Base-by-base conservation (phyloP, 2,888 invertebrate species). In the Chalcosyrphus nemorum region DNA sequence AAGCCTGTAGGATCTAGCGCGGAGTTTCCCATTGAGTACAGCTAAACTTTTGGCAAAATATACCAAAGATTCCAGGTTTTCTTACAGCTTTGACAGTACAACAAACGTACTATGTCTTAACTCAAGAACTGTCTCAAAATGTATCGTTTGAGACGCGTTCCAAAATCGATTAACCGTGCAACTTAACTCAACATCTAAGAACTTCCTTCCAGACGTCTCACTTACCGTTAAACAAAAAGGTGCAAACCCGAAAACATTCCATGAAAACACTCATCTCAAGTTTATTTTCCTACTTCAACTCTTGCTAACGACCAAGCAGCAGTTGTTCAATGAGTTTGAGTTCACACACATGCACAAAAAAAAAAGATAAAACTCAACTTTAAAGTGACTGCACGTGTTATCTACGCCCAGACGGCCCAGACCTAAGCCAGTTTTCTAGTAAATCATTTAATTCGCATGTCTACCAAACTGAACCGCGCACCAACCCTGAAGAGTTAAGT, bases 381-480 rank as follows among this genome's bases (percentile, higher is more conserved):
- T 68, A 63, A 82, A 82, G 68, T 82, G 82, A 82, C 68, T 82
- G 82, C 82, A 82, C 82, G 82, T 82, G 82, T 74, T 68, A 38
- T 72, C 63, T 52, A 38, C 77, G 66, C 77, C 82, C 66, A 11
- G 19, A 6, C 45, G 72, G 66, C 77, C 82, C 66, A 11, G 19
- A 6, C 45, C 56, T 65, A 63, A 68, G 72, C 68, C 65, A 61
- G 52, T 47, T 82, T 72, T 47, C 72, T 54, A 72, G 74, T 74
- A 82, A 82, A 77, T 72, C 81, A 72, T 77, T 77, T 54, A 77
- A 72, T 82, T 78, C 82, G 61, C 78, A 78, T 78, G 66, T 61
- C 56, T 75, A 45, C 43, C 54, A 47, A 56, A 66, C 65, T 56
- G 52, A 72, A 77, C 65, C 45, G n/a, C n/a, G n/a, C n/a, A n/a